These are phyloP conservation scores for Tipula unca DNA, from an alignment of 2,888 invertebrate species.

Conservation along the genomic window DNA sequence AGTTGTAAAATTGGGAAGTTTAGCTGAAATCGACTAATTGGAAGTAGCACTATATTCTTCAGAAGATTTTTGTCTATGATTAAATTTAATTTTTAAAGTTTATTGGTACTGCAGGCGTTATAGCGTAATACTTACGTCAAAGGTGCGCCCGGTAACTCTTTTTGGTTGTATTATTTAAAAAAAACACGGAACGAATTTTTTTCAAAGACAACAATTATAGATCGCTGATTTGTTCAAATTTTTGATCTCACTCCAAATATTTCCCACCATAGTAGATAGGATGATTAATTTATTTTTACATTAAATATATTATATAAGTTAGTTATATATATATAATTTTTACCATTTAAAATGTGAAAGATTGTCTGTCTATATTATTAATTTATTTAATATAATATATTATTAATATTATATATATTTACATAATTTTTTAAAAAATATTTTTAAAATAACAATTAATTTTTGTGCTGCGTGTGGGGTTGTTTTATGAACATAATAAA, in stretches of 20 bases:
- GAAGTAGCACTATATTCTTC: too few relatives aligned
- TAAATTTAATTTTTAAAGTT: too few relatives aligned
- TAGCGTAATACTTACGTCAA: too few relatives aligned
- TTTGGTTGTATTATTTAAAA: too few relatives aligned
- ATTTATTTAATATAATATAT: not conserved
- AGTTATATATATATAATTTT: not conserved
- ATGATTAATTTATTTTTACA: not conserved
- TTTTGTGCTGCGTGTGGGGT: not conserved
- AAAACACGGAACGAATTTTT: too few relatives aligned
- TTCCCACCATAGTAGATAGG: not conserved
- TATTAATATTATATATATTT: not conserved
- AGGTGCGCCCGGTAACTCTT: too few relatives aligned
- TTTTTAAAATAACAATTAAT: not conserved
- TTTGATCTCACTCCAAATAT: not conserved
- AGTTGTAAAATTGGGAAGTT: too few relatives aligned
- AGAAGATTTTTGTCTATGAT: too few relatives aligned
- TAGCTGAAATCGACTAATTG: too few relatives aligned
- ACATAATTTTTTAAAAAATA: not conserved
- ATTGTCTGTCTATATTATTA: not conserved
- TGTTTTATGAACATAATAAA: too few relatives aligned
- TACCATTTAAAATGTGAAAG: not conserved
- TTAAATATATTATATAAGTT: not conserved
- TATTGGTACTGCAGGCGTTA: too few relatives aligned
- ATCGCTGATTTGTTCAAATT: not conserved
- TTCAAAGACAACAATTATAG: too few relatives aligned